phyloP scores from a whole-genome alignment of 2,113 vertebrate species.

The Tragulus kanchil region DNA sequence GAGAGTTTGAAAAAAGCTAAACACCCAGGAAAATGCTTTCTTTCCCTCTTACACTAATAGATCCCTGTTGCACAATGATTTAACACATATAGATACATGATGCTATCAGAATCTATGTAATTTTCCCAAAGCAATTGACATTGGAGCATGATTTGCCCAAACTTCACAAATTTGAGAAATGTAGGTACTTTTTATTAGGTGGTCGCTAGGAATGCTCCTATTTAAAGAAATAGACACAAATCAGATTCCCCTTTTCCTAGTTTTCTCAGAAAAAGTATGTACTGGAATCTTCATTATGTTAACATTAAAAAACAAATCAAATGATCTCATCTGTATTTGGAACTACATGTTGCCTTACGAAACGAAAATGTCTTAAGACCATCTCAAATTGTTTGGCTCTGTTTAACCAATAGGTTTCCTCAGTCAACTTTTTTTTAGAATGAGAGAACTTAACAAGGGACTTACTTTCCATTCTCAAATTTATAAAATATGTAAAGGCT shows the following conservation, averaged over 20 bases:
- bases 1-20: conserved; percentile 73
- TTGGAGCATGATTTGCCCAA: neutral
- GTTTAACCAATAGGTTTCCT: conserved; percentile 2
- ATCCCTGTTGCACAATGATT: neutral
- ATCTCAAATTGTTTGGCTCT: neutral
- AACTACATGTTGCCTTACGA: conserved; percentile 21
- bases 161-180: conserved; percentile 60
- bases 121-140: neutral
- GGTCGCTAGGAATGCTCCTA: neutral
- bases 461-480: neutral
- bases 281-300: conserved; percentile 8
- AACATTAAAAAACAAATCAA: conserved; percentile 38
- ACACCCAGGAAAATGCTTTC: conserved; percentile 12
- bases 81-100: neutral
- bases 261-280: conserved; percentile 53
- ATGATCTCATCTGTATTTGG: neutral
- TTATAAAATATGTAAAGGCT: neutral
- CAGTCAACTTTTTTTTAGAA: neutral
- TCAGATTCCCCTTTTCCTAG: conserved; percentile 37
- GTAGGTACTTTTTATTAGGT: conserved; percentile 44
- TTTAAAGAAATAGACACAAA: conserved; percentile 64
- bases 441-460: neutral
- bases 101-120: neutral
- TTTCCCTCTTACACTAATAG: conserved; percentile 1
- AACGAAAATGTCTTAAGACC: neutral